Base-by-base conservation (phyloP, 1,140 invertebrate species). In the Drosophila oshimai region DNA sequence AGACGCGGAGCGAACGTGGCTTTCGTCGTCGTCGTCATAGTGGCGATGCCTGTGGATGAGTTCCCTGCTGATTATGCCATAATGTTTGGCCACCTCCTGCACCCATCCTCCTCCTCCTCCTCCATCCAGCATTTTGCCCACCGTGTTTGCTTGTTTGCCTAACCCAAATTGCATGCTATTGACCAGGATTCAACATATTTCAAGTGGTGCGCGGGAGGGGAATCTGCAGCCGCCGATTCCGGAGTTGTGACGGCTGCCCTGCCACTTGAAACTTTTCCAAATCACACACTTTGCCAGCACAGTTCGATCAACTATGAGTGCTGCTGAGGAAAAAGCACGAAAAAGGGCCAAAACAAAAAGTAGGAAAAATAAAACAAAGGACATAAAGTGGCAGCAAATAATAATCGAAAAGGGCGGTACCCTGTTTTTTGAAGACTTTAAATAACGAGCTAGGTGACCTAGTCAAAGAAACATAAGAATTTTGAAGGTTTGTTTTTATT, bases 81-180 rank as follows among this genome's bases (percentile, higher is more conserved):
- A 86, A 72, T 86, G 71, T 84, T 79, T 86, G 62, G 75, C 60
- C 74, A 62, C 46, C 46, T 47, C 41, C 45, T 47, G 3, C 18
- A 13, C 57, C 7, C 6, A 6, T 7, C 17, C 18, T 18, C 2
- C 45, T 6, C 6, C 24, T 0, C 20, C 5, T 9, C 24, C 2
- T 2, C 3, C 24, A 17, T 24, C 41, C 20, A 70, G 41, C 46
- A n/a, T 37, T 46, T 22, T 36, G 58, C 50, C 31, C n/a, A n/a
- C n/a, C n/a, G n/a, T 55, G 64, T 62, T 75, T 41, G 58, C 65
- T 45, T 84, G 80, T 86, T 86, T 84, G 81, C 75, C 55, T 86
- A 84, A 84, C 80, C 80, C 72, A 84, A 84, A 84, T 84, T 84
- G 80, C 75, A 72, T 72, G 80, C 71, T 75, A 72, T 79, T 84